A percentile compares a stretch with the other conserved stretches of the same genome.
phyloP scores from a whole-genome alignment of 2,113 vertebrate species.

The Xiphophorus couchianus region DNA sequence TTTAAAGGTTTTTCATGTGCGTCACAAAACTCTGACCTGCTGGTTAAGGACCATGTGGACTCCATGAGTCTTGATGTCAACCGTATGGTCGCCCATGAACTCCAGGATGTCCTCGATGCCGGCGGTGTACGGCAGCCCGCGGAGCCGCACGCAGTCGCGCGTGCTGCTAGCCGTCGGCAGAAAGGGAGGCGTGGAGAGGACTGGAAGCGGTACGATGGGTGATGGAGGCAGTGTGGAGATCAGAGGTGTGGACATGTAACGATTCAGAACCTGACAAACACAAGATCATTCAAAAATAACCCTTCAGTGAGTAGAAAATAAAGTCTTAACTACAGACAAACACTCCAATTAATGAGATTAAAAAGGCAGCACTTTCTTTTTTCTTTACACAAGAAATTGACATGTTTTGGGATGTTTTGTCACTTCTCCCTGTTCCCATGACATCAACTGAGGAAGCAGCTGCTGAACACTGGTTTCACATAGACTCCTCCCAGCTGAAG shows the following conservation, averaged over 20 bases:
- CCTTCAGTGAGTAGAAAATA: background rate
- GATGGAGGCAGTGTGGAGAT: conserved; percentile 89
- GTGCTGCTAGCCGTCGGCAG: conserved; percentile 81
- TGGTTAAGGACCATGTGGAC: conserved; percentile 99
- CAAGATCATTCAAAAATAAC: background rate
- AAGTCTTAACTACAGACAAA: background rate
- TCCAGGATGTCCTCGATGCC: conserved; percentile 95
- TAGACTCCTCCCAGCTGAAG: background rate
- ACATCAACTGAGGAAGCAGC: conserved; percentile 22
- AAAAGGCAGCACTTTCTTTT: background rate
- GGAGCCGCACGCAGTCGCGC: conserved; percentile 90
- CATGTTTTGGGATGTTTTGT: conserved; percentile 6
- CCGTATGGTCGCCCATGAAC: conserved; percentile 92
- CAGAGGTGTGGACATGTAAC: conserved; percentile 92
- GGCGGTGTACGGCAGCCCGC: conserved; percentile 93
- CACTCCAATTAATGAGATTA: background rate
- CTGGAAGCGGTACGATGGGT: conserved; percentile 85
- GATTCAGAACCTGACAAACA: conserved; percentile 87
- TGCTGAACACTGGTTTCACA: background rate
- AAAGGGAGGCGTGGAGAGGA: conserved; percentile 86
- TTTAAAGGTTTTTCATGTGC: background rate
- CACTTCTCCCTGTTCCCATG: conserved; percentile 17
- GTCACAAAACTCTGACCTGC: conserved; percentile 81
- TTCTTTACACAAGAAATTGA: background rate
- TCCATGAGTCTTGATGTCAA: conserved; percentile 94